Percentiles rank a stretch among this genome's conserved stretches.
Evolutionary conservation across 2,113 vertebrate species (phyloP).

Genomic region (Oncorhynchus clarkii): DNA sequence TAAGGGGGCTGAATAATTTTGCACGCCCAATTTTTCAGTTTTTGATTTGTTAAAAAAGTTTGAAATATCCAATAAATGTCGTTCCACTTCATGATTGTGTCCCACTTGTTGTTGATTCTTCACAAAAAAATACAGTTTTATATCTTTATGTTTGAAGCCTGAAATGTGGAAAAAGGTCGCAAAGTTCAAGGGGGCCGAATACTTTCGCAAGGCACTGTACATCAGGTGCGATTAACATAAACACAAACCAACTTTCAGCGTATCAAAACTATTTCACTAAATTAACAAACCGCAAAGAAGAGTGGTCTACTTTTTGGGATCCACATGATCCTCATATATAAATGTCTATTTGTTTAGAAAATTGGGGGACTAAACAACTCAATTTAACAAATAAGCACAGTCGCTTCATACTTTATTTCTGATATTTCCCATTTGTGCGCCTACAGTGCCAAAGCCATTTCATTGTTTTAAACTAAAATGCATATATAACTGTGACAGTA

Average conservation of each 20-base stretch:
- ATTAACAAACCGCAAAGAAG: conserved; percentile 49
- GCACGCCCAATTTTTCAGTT: too few species aligned
- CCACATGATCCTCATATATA: not conserved
- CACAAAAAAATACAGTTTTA: too few species aligned
- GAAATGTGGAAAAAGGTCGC: too few species aligned
- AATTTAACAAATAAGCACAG: conserved; percentile 7
- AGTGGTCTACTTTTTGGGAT: conserved; percentile 65
- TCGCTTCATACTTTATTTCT: not conserved
- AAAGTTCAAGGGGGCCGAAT: too few species aligned
- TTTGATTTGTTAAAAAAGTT: too few species aligned
- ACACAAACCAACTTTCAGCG: conserved; percentile 49
- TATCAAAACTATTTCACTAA: conserved; percentile 54
- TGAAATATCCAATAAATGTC: too few species aligned
- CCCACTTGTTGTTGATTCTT: too few species aligned
- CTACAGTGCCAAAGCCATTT: not conserved
- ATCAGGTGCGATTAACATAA: conserved; percentile 46
- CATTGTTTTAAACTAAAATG: not conserved
- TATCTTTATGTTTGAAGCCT: too few species aligned
- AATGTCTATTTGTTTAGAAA: conserved; percentile 38
- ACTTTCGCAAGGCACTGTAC: too few species aligned
- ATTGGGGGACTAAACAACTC: conserved; percentile 11
- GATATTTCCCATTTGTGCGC: conserved; percentile 20
- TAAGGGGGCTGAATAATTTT: too few species aligned
- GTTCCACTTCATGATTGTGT: too few species aligned
- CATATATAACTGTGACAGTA: conserved; percentile 5